Percentiles rank a stretch among this genome's conserved stretches.
These are phyloP conservation scores for Crypturellus undulatus DNA, from an alignment of 2,113 vertebrate genomes.

Conservation along the genomic window DNA sequence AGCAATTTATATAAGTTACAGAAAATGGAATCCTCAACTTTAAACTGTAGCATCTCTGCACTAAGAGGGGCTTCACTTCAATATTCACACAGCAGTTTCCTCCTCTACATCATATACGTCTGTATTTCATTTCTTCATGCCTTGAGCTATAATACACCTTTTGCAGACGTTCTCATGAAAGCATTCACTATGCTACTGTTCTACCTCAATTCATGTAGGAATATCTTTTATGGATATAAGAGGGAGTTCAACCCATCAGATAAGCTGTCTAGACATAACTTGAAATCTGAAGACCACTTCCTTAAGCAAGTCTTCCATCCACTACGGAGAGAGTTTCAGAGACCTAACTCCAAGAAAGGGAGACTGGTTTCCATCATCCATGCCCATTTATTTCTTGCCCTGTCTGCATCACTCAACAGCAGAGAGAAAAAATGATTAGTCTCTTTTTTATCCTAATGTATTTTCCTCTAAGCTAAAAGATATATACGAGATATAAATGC, in stretches of 20 bases:
- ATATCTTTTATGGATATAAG: not conserved
- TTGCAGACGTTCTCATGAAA: slow-evolving; percentile 3
- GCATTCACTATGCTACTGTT: not conserved
- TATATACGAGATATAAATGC: not conserved
- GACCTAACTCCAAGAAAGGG: not conserved
- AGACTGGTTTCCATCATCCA: not conserved
- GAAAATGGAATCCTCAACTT: not conserved
- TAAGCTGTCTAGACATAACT: not conserved
- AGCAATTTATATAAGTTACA: not conserved
- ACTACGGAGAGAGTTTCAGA: not conserved
- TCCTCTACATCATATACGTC: not conserved
- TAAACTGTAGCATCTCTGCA: not conserved
- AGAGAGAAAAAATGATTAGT: not conserved
- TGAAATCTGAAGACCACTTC: not conserved
- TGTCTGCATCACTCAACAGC: not conserved
- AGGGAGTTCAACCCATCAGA: not conserved
- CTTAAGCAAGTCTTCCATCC: not conserved
- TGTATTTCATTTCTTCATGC: not conserved
- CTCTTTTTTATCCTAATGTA: not conserved
- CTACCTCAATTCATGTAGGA: not conserved
- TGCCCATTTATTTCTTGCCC: not conserved
- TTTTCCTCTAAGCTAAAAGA: not conserved
- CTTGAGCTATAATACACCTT: not conserved
- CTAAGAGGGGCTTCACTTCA: not conserved
- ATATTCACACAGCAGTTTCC: not conserved